Evolutionary conservation across 2,113 vertebrate species (phyloP).

Genomic region (Menidia beryllina): DNA sequence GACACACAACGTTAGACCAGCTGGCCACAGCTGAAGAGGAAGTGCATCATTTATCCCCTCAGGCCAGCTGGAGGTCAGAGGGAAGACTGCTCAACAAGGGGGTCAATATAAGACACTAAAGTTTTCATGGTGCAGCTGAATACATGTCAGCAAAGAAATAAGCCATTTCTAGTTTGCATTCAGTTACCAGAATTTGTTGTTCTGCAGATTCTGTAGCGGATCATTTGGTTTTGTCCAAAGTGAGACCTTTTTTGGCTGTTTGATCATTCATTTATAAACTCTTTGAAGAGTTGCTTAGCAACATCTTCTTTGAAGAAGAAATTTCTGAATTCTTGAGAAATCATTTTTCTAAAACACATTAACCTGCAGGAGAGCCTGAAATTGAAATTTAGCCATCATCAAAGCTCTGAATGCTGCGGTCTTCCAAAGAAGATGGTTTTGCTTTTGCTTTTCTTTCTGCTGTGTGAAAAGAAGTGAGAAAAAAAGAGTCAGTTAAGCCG

Average conservation of each 20-base stretch:
- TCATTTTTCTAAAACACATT: conserved; percentile 8
- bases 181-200: neutral
- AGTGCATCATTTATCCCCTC: conserved; percentile 69
- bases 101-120: conserved; percentile 33
- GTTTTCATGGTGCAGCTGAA: neutral
- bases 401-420: conserved; percentile 36
- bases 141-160: conserved; percentile 13
- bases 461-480: conserved; percentile 17
- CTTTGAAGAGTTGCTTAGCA: conserved; percentile 15
- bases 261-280: neutral
- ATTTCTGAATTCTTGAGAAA: neutral
- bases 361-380: conserved; percentile 25
- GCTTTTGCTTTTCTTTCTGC: conserved; percentile 20
- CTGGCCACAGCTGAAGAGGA: conserved; percentile 76
- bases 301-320: conserved; percentile 8
- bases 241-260: neutral
- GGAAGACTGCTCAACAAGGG: conserved; percentile 65
- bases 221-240: neutral
- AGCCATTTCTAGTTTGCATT: too few relatives aligned
- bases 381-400: conserved; percentile 27
- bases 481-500: conserved; percentile 39
- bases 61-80: conserved; percentile 71
- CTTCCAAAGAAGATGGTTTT: conserved; percentile 23
- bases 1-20: conserved; percentile 52
- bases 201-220: neutral